These are phyloP conservation scores for Drosophila sucinea DNA, from an alignment of 1,140 invertebrate species.

Conservation along the genomic window DNA sequence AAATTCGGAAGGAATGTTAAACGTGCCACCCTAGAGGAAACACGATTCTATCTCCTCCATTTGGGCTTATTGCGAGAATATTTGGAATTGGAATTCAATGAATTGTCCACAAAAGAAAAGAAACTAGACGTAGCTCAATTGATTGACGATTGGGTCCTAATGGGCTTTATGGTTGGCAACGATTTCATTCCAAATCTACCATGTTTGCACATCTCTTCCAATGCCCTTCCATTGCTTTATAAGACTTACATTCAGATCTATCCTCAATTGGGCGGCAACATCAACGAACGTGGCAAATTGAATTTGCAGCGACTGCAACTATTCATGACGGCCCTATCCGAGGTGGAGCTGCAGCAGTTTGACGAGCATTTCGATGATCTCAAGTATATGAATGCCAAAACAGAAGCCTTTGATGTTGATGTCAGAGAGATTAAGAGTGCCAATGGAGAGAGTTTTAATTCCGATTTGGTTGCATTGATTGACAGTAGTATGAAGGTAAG, in stretches of 20 bases:
- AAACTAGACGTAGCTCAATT: constrained; percentile 91
- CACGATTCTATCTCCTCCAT: constrained; percentile 96
- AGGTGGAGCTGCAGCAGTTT: constrained; percentile 93
- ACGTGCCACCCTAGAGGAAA: constrained; percentile 91
- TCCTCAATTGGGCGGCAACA: constrained; percentile 94
- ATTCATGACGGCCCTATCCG: constrained; percentile 91
- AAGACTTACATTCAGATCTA: constrained; percentile 94
- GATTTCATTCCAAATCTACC: constrained; percentile 98
- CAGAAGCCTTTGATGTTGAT: constrained; percentile 79
- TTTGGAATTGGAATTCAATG: constrained; percentile 94
- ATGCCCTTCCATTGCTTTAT: constrained; percentile 94
- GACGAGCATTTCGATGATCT: constrained; percentile 93
- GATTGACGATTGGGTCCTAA: constrained; percentile 92
- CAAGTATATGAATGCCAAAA: constrained; percentile 93
- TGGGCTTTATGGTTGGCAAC: constrained; percentile 98
- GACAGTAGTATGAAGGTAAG: constrained; percentile 63
- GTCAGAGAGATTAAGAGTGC: constrained; percentile 41
- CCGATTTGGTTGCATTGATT: constrained; percentile 68
- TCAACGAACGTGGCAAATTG: constrained; percentile 94
- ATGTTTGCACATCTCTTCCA: constrained; percentile 95
- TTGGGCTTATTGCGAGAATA: constrained; percentile 96
- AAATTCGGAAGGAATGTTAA: constrained; percentile 88
- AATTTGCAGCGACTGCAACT: constrained; percentile 94
- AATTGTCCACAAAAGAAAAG: constrained; percentile 87
- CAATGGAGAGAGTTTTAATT: constrained; percentile 72